Base-by-base conservation (phyloP, 1,140 invertebrate genomes). In the Cydia fagiglandana region DNA sequence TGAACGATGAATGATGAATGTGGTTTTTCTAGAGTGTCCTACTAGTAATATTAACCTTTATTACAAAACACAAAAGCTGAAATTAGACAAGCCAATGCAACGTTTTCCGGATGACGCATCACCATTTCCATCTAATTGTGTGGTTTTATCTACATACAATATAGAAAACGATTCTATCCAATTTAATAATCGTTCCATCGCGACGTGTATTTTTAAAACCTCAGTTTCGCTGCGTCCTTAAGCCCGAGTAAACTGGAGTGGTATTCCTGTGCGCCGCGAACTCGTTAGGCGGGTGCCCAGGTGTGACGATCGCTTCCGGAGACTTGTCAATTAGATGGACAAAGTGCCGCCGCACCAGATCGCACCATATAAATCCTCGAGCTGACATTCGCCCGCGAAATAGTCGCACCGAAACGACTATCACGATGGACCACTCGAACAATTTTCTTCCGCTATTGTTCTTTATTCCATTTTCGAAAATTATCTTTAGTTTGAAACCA, bases 261-360 rank as follows among this genome's bases (percentile, higher is more conserved):
- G 53, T n/a, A 30, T 64, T 45, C 45, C 47, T 34, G 73, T 56
- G 74, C 53, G 38, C 56, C 53, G 66, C 47, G 76, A 34, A 53
- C 77, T 82, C 73, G 76, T 81, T 79, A 79, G 76, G 74, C 53
- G 34, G 34, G 66, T 70, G 30, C 30, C 34, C 66, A 74, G 77
- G 77, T 80, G 76, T 79, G 79, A 79, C 77, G 79, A 79, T 82
- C 76, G 78, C 79, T 82, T 82, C 82, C 79, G 80, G 76, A 79
- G 77, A 77, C 83, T 86, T 84, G 88, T 90, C 88, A 88, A 89
- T 89, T 89, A 90, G 81, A 88, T 81, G 81, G 79, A 87, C 82
- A 83, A 85, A 87, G 83, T 82, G 81, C 83, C 80, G 80, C 76
- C 79, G 76, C 77, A 77, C 76, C 74, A 80, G 77, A 82, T 83